Evolutionary conservation across 2,797 vertebrate genomes (phyloP), one percentile per base, ranked within the genome.

Genomic region (Anas flavirostris): DNA sequence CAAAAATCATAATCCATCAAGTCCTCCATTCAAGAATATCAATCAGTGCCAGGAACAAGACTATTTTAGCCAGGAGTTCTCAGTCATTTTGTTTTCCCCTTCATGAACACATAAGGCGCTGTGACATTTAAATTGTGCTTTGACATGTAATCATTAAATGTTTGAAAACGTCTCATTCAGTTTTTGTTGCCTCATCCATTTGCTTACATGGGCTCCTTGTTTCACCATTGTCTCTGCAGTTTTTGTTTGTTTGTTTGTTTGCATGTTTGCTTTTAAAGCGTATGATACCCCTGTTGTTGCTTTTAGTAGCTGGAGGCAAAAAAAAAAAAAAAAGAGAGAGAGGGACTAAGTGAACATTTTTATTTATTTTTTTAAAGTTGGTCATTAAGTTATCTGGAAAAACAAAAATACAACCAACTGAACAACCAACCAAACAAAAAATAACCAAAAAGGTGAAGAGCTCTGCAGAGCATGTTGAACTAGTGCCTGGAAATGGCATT

Each of bases 1-100:
- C 63, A 88, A 77, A 98, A 98, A 97, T 97, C 93, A 95, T 97
- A 98, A 98, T 98, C 98, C 96, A 98, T 98, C 98, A 97, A 89
- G 97, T 97, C 96, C 88, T 86, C 88, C 96, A 96, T 97, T 97
- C 67, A 62, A 83, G 97, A 96, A 96, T 94, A 97, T 97, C 97
- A 96, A 96, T 98, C 97, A 97, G 91, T 94, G 97, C 97, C 79
- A 95, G 92, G 86, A 96, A 92, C 76, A 91, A 33, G 43, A 89
- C 86, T 86, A 78, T 96, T 97, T 97, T 95, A 92, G 96, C 97
- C 96, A 92, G 95, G 95, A 96, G 91, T 97, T 97, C 97, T 97
- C 98, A 97, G 97, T 98, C 97, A 97, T 97, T 98, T 97, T 95
- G 90, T 85, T 96, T 97, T 95, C 88, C 89, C 93, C 80, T 91